Evolutionary conservation across 2,888 invertebrate species (phyloP), one percentile per base, ranked within the genome.

Genomic region (Parnassius glacialis): DNA sequence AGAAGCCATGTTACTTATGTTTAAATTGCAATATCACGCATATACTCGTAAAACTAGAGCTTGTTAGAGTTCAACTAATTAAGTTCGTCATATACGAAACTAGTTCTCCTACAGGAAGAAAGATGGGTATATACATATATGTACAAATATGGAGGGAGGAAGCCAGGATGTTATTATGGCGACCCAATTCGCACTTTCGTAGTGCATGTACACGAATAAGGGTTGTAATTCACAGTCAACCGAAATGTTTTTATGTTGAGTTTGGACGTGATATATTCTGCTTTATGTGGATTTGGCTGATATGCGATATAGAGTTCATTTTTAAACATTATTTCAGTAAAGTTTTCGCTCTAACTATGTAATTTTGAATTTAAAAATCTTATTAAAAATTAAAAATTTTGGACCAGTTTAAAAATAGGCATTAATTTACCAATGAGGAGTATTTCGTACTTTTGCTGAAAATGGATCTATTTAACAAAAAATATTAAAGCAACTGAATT

Each of bases 211-310:
- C 43, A 52, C 63, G 51, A 63, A 56, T 63, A 56, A 56, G 63
- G 52, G 56, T 62, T 48, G 62, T 58, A 57, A 58, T 55, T 63
- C 56, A 45, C 54, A 55, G 63, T 63, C 63, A 59, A 59, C 59
- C 47, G 63, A 56, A 59, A 56, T 34, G 59, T 63, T 63, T 62
- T 63, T 63, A 63, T 56, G 63, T 63, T 55, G 20, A 34, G 16
- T 45, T 62, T 59, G 56, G 56, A 63, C 52, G 56, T 59, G 62
- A 55, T 59, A 54, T 53, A 41, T 51, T 58, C n/a, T 50, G 54
- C 34, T 3, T 25, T 25, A 25, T 25, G 25, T 25, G 25, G 25
- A 25, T 25, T 25, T 25, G 25, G 25, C 0, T 25, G 25, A 25
- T 25, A 25, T 25, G 5, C 7, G 0, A 25, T 0, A 25, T 25